Evolutionary conservation across 2,113 vertebrate species (phyloP), one percentile per base, ranked within the genome.

Genomic region (Semnornis frantzii): DNA sequence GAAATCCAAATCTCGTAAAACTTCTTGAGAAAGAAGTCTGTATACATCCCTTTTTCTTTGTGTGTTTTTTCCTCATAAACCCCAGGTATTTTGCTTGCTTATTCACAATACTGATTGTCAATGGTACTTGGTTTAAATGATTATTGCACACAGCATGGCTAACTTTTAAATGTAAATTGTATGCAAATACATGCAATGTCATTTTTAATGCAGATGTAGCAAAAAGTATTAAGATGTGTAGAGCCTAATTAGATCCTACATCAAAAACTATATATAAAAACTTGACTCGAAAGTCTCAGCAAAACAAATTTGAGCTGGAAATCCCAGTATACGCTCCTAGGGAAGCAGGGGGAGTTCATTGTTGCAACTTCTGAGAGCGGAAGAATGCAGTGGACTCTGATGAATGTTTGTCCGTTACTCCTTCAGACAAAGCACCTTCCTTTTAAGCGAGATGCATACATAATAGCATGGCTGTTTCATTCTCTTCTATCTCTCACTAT

Each of bases 191-290:
- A 98, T 98, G 97, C 97, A 96, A 97, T 93, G 77, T 89, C 94
- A 97, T 98, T 96, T 97, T 97, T 97, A 97, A 98, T 97, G 98
- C 97, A 98, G 97, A 98, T 97, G 95, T 96, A 98, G 97, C 97
- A 97, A 95, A 96, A 97, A 97, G 95, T 97, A 97, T 97, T 98
- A 98, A 97, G 97, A 98, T 97, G 92, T 97, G 96, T 93, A 95
- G 86, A 87, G 95, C 96, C 97, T 98, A 98, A 98, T 98, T 98
- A 98, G 97, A 96, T 97, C 95, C 96, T 97, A 98, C 98, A 98
- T 98, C 98, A 98, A 98, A 98, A 98, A 98, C 96, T 96, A 96
- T 94, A 97, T 82, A 97, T 90, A 96, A 97, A 91, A 94, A 96
- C 93, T 97, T 97, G 95, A 97, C 97, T 98, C 97, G 93, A 92